A percentile compares a stretch with the other conserved stretches of the same genome.
Conservation (phyloP, 1,140 invertebrate species). For the Carposina sasakii region DNA sequence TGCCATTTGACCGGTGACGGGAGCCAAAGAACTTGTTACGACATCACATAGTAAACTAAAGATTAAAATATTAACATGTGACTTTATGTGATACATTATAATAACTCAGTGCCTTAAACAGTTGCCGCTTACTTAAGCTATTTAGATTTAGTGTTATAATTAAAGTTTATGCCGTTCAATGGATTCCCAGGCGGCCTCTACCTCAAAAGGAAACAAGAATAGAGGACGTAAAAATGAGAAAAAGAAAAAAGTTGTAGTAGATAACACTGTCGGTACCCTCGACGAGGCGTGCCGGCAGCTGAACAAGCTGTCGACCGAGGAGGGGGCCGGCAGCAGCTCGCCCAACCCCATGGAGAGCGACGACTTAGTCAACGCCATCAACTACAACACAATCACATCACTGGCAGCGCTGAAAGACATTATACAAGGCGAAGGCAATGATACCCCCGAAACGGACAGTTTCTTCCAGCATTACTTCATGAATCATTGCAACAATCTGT, state of each 20-base stretch:
- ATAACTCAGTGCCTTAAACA: constrained; percentile 35
- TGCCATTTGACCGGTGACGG: constrained; percentile 44
- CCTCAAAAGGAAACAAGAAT: constrained; percentile 37
- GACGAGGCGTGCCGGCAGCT: constrained; percentile 35
- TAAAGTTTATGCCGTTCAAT: constrained; percentile 47
- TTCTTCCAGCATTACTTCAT: constrained; percentile 84
- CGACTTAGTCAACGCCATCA: constrained; percentile 77
- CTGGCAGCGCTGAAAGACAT: constrained; percentile 79
- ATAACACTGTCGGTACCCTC: constrained; percentile 25
- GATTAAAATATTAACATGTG: constrained; percentile 51
- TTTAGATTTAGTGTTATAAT: constrained; percentile 21
- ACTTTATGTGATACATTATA: constrained; percentile 45
- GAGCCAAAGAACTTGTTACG: constrained; percentile 33
- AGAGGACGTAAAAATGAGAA: constrained; percentile 56
- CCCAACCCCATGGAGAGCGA: constrained; percentile 77
- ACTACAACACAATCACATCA: constrained; percentile 80
- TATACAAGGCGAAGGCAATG: constrained; percentile 74
- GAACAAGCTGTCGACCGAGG: constrained; percentile 32
- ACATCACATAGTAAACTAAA: constrained; percentile 43
- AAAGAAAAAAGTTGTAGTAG: constrained; percentile 46
- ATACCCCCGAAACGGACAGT: constrained; percentile 76
- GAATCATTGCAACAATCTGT: constrained; percentile 79
- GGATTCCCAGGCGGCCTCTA: constrained; percentile 46
- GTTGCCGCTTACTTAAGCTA: constrained; percentile 18
- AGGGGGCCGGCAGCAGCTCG: constrained; percentile 28